Percentiles rank a stretch among this genome's conserved stretches.
Conservation (phyloP, 2,797 vertebrate species). For the Aeoliscus strigatus region DNA sequence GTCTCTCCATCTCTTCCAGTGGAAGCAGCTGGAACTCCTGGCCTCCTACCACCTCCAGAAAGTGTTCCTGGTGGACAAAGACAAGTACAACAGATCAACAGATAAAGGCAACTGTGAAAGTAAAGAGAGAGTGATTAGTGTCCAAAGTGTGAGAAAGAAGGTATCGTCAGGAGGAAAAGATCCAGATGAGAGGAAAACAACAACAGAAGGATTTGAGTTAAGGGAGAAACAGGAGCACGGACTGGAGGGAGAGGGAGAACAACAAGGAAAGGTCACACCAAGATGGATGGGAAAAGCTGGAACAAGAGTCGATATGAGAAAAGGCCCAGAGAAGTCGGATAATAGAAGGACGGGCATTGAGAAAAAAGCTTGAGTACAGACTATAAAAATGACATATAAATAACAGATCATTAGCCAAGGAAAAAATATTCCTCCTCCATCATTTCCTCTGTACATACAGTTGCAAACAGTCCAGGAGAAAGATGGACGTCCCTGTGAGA, state of each 20-base stretch:
- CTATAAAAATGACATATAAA: neutral
- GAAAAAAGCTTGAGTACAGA: neutral
- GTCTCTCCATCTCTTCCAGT: conserved; percentile 87
- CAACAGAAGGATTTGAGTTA: conserved; percentile 10
- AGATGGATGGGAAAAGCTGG: conserved; percentile 14
- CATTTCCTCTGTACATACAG: no score
- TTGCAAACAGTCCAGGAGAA: no score
- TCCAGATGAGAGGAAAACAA: conserved; percentile 4
- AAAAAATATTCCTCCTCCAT: no score
- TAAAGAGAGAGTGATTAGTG: conserved; percentile 3
- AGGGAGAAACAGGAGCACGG: conserved; percentile 18
- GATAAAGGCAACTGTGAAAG: neutral
- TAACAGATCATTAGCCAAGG: no score
- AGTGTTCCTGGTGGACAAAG: conserved; percentile 82
- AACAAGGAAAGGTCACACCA: conserved; percentile 28
- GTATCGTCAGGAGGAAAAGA: conserved; percentile 15
- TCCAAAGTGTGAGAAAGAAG: conserved; percentile 4
- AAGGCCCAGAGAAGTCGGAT: conserved; percentile 10
- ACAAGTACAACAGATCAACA: conserved; percentile 1
- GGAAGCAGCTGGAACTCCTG: conserved; percentile 95
- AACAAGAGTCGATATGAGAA: conserved; percentile 12
- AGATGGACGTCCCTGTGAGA: no score
- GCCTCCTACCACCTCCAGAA: conserved; percentile 93
- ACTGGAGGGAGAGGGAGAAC: conserved; percentile 18
- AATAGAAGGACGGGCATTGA: neutral